Conservation (phyloP, 2,113 vertebrate genomes). For the Corythornis madagascariensis region DNA sequence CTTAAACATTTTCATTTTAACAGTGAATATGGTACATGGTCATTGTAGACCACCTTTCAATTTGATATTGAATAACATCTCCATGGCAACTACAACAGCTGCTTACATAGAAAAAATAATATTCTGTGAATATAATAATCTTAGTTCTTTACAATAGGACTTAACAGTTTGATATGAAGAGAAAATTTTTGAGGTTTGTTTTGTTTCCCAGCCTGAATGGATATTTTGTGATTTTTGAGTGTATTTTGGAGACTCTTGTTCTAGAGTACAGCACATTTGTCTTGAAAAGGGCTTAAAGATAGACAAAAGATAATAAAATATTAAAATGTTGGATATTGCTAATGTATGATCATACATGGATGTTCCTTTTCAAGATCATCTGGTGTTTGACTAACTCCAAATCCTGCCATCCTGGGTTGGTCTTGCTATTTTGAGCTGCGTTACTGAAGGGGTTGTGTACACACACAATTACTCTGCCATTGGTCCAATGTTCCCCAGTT, state of each 20-base stretch:
- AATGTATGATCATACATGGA: accelerated
- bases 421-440: not conserved
- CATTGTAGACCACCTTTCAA: not conserved
- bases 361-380: not conserved
- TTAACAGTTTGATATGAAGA: not conserved
- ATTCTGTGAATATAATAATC: not conserved
- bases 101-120: not conserved
- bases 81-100: slow-evolving; percentile 29
- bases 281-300: not conserved
- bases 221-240: not conserved
- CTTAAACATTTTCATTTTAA: not conserved
- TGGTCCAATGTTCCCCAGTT: not conserved
- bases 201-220: not conserved
- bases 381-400: not conserved
- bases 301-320: not conserved
- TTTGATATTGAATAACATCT: not conserved
- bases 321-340: not conserved
- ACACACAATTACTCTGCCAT: not conserved
- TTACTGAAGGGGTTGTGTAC: not conserved
- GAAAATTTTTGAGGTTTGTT: not conserved
- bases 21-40: not conserved
- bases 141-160: not conserved
- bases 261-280: not conserved
- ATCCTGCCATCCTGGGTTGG: not conserved
- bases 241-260: not conserved